Conservation (phyloP, 2,113 vertebrate species). For the Drymodes brunneopygia region DNA sequence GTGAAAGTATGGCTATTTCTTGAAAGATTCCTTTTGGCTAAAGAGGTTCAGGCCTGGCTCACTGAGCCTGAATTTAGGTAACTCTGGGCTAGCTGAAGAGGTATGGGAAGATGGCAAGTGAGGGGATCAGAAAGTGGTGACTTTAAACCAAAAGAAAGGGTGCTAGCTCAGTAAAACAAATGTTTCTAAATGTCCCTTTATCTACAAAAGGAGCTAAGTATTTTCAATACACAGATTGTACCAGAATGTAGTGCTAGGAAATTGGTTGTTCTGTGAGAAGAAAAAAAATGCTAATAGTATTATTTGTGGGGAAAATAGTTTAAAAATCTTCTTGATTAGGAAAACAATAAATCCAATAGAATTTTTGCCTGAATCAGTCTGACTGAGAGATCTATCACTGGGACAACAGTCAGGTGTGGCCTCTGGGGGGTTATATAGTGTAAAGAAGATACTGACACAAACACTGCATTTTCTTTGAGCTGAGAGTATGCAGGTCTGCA, state of each 20-base stretch:
- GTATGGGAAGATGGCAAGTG: background rate
- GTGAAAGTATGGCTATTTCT: background rate
- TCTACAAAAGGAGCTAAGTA: background rate
- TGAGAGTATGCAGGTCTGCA: background rate
- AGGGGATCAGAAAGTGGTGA: background rate
- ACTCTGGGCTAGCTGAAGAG: background rate
- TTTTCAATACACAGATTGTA: background rate
- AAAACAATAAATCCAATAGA: background rate
- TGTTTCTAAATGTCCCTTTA: background rate
- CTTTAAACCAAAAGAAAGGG: background rate
- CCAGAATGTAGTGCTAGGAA: background rate
- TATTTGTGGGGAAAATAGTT: background rate
- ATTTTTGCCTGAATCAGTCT: background rate
- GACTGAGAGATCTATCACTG: background rate
- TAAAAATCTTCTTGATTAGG: background rate
- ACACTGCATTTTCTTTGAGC: background rate
- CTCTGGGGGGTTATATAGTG: accelerated
- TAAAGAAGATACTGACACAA: background rate
- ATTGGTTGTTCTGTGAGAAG: background rate
- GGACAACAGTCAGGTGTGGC: background rate
- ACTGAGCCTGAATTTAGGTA: background rate
- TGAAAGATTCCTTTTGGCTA: background rate
- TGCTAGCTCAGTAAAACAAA: background rate
- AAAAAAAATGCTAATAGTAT: background rate
- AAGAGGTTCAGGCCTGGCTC: background rate